Evolutionary conservation across 2,113 vertebrate genomes (phyloP).

Genomic region (Caranx ignobilis): DNA sequence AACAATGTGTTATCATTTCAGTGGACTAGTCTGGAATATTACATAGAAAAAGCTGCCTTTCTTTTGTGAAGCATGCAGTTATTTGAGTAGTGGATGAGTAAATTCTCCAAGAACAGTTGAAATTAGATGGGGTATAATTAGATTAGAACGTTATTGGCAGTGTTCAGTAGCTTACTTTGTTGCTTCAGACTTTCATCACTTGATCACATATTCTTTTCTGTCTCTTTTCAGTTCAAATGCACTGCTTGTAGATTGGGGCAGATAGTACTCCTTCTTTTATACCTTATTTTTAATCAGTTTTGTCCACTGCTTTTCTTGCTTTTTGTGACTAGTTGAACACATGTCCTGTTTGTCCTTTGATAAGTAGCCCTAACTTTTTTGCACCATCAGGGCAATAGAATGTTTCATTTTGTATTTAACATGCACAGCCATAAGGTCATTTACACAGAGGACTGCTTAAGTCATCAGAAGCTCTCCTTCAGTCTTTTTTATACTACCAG

Average conservation of each 20-base stretch:
- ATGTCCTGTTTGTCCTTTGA: neutral
- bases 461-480: constrained; percentile 49
- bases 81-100: neutral
- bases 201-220: neutral
- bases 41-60: neutral
- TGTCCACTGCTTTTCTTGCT: neutral
- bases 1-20: neutral
- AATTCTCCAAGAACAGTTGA: neutral
- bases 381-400: neutral
- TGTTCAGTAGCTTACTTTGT: neutral
- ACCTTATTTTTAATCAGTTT: neutral
- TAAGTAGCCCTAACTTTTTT: constrained; percentile 3
- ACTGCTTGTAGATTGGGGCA: neutral
- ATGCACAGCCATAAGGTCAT: constrained; percentile 41
- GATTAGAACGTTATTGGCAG: neutral
- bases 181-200: neutral
- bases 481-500: constrained; percentile 3
- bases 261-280: neutral
- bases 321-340: neutral
- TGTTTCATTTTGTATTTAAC: constrained; percentile 37
- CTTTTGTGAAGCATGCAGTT: neutral
- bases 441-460: constrained; percentile 37
- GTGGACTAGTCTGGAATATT: neutral
- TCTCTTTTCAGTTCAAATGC: neutral
- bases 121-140: neutral